phyloP scores from a whole-genome alignment of 64 coral and sea anemone species.

The Montipora cactus region DNA sequence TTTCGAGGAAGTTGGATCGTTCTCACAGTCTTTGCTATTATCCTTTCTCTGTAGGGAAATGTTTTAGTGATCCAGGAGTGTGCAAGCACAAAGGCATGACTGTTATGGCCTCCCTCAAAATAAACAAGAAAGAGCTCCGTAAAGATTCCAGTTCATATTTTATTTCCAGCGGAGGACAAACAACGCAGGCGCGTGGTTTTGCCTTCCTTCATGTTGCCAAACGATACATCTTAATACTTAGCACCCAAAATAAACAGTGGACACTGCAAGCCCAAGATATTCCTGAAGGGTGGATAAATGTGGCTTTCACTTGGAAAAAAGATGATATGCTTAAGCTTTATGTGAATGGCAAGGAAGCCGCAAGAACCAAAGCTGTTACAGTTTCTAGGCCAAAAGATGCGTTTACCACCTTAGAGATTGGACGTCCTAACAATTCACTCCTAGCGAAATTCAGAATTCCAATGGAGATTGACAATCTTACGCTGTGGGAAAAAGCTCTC shows the following conservation, averaged over 20 bases:
- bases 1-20: not conserved
- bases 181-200: conserved; percentile 86
- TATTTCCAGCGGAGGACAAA: conserved; percentile 86
- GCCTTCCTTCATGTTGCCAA: conserved; percentile 77
- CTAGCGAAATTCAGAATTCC: conserved; percentile 39
- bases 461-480: conserved; percentile 53
- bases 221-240: conserved; percentile 82
- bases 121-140: conserved; percentile 65
- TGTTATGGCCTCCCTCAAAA: conserved; percentile 64
- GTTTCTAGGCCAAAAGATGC: conserved; percentile 41
- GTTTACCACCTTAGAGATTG: conserved; percentile 39
- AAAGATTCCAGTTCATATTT: conserved; percentile 80
- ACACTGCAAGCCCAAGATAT: conserved; percentile 11
- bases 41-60: conserved; percentile 67
- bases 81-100: conserved; percentile 86
- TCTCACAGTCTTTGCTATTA: not conserved
- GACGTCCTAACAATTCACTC: conserved; percentile 71
- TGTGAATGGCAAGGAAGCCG: conserved; percentile 54
- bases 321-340: conserved; percentile 55
- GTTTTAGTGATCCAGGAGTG: conserved; percentile 82
- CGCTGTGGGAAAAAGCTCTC: conserved; percentile 64
- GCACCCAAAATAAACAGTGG: conserved; percentile 78
- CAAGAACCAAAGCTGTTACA: not conserved
- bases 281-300: conserved; percentile 58
- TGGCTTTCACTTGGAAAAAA: conserved; percentile 69